Conservation (phyloP, 2,797 vertebrate genomes). For the Anguilla marmorata region DNA sequence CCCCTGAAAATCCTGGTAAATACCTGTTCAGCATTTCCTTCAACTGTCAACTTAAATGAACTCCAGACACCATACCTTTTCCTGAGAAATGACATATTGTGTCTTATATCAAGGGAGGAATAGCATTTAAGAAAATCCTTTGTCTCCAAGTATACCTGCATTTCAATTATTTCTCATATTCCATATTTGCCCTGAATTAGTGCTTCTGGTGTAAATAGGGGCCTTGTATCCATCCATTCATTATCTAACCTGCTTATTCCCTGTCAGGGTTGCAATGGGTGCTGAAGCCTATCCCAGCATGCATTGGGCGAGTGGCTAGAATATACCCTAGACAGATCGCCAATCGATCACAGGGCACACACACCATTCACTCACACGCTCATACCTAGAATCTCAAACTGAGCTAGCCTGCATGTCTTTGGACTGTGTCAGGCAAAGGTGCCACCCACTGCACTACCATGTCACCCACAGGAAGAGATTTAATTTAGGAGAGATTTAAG, state of each 20-base stretch:
- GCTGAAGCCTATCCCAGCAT: too few species aligned
- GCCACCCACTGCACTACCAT: not conserved
- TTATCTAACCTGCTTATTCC: not conserved
- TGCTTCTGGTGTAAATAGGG: not conserved
- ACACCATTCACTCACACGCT: too few species aligned
- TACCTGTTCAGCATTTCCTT: constrained; percentile 46
- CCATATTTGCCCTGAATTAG: constrained; percentile 13
- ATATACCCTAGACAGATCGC: too few species aligned
- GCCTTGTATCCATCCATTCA: not conserved
- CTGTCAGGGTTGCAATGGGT: too few species aligned
- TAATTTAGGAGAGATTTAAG: not conserved
- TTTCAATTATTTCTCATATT: not conserved
- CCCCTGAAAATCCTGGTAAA: constrained; percentile 52
- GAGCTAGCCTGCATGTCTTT: too few species aligned
- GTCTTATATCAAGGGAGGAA: not conserved
- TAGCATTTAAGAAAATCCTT: not conserved
- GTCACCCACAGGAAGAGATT: not conserved
- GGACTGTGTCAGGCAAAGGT: too few species aligned
- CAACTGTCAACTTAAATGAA: constrained; percentile 30
- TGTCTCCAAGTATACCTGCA: not conserved
- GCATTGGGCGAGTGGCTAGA: too few species aligned
- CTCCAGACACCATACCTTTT: not conserved
- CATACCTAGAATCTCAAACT: too few species aligned
- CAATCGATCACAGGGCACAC: too few species aligned
- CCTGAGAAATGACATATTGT: not conserved